Percentiles rank a stretch among this genome's conserved stretches.
Evolutionary conservation across 2,797 vertebrate genomes (phyloP).

Genomic region (Xerus rutilus): DNA sequence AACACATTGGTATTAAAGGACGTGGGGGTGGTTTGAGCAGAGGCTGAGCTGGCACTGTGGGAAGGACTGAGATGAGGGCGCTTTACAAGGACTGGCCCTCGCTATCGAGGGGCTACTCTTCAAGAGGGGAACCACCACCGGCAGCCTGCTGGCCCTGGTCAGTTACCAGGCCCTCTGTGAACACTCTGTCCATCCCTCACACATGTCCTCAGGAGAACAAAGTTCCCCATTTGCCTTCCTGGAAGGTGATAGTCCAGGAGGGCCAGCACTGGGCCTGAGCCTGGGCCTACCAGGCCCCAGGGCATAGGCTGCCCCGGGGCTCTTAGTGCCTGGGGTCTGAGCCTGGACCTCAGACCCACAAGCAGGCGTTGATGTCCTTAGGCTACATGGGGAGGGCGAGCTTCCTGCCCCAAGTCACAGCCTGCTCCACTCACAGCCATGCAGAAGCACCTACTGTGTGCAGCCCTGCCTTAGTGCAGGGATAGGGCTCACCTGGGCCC

Average conservation of each 20-base stretch:
- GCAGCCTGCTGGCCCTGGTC: not conserved
- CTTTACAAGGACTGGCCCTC: not conserved
- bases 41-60: fast-evolving
- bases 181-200: too few relatives aligned
- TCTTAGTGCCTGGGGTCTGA: not conserved
- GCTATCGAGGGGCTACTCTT: not conserved
- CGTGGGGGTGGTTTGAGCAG: not conserved
- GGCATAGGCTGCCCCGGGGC: not conserved
- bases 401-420: not conserved
- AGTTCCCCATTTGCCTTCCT: not conserved
- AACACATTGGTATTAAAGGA: not conserved
- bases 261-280: not conserved
- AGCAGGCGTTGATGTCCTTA: not conserved
- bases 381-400: not conserved
- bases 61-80: fast-evolving
- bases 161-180: fast-evolving
- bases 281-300: fast-evolving
- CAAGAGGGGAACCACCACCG: too few relatives aligned
- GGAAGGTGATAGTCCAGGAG: not conserved
- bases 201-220: too few relatives aligned
- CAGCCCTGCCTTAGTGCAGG: not conserved
- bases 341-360: not conserved
- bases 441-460: not conserved
- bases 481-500: fast-evolving
- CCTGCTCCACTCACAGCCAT: fast-evolving